These are phyloP conservation scores for Ennomos quercinarius DNA, from an alignment of 2,888 invertebrate species.

Conservation along the genomic window DNA sequence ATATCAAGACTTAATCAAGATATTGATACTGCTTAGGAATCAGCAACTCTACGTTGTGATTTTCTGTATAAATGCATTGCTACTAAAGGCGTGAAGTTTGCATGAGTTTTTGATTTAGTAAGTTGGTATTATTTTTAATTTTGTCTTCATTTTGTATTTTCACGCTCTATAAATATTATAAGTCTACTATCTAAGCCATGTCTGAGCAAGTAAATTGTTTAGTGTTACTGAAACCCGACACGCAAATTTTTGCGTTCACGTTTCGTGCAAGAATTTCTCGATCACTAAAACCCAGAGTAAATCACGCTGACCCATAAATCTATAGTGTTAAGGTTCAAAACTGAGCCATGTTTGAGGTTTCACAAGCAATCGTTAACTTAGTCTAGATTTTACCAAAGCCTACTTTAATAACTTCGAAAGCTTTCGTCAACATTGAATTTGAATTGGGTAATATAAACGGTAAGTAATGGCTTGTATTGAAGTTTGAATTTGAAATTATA, in stretches of 20 bases:
- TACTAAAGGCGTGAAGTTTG: too few species aligned
- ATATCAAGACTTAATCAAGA: too few species aligned
- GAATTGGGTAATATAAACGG: conserved; percentile 10
- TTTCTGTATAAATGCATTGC: too few species aligned
- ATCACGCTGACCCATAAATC: not conserved
- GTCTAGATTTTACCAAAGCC: conserved; percentile 10
- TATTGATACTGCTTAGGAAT: too few species aligned
- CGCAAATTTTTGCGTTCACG: conserved; percentile 31
- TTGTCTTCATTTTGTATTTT: too few species aligned
- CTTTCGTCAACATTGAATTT: conserved; percentile 15
- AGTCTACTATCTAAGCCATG: too few species aligned
- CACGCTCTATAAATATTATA: too few species aligned
- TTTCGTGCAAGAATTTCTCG: conserved; percentile 16
- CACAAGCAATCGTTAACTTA: conserved; percentile 1
- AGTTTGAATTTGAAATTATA: conserved; percentile 1
- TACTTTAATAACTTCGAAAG: conserved; percentile 20
- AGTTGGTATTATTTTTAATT: too few species aligned
- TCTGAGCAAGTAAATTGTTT: conserved; percentile 11
- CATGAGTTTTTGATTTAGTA: too few species aligned
- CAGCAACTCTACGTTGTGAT: too few species aligned
- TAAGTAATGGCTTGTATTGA: conserved; percentile 3
- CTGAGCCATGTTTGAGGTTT: not conserved
- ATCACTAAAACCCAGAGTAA: not conserved
- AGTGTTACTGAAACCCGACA: conserved; percentile 27
- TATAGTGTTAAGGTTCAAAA: conserved; percentile 4